Conservation (phyloP, 1,140 invertebrate species). For the Arctopsyche grandis region DNA sequence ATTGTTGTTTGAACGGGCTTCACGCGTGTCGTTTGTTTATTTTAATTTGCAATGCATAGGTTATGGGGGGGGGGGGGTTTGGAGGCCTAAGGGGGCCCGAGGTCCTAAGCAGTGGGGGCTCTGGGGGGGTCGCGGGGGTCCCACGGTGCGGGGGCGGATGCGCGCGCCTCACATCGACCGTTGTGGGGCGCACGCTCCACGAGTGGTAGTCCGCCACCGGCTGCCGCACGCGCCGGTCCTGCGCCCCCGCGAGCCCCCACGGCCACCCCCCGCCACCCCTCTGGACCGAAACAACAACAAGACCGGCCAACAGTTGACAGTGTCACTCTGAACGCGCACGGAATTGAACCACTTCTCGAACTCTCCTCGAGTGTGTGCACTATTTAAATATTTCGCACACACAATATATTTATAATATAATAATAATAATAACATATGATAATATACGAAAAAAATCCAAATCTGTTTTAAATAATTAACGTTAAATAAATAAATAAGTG, state of each 20-base stretch:
- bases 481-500: too few relatives aligned
- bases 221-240: conserved; percentile 54
- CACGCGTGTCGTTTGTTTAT: conserved; percentile 20
- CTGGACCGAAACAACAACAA: background rate
- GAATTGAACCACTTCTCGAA: too few relatives aligned
- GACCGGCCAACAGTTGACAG: conserved; percentile 62
- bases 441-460: too few relatives aligned
- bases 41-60: conserved; percentile 39
- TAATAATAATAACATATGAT: too few relatives aligned
- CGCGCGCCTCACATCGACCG: conserved; percentile 65
- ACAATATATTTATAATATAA: too few relatives aligned
- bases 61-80: conserved; percentile 6
- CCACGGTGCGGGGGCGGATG: conserved; percentile 34
- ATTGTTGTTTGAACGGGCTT: conserved; percentile 10
- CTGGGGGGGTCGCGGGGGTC: background rate
- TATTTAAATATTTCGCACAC: background rate
- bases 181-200: conserved; percentile 61
- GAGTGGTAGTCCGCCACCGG: conserved; percentile 55
- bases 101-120: background rate
- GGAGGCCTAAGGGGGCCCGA: background rate
- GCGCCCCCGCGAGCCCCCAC: conserved; percentile 54
- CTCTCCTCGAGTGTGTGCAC: background rate
- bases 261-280: background rate
- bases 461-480: too few relatives aligned
- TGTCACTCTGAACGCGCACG: conserved; percentile 58